Conservation (phyloP, 2,113 vertebrate genomes). For the Athene cunicularia region DNA sequence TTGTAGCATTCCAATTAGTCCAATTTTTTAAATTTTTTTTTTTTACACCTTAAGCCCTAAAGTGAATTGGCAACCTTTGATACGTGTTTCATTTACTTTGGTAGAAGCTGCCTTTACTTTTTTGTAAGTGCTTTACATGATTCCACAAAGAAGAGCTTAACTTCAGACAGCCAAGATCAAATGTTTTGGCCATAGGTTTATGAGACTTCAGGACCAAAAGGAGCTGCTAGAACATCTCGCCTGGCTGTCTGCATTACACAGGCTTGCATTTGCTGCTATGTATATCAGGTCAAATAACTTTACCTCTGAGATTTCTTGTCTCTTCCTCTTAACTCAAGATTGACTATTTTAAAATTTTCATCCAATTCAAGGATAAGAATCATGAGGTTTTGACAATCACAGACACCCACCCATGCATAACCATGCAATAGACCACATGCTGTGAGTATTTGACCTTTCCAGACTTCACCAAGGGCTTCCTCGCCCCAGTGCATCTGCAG, state of each 20-base stretch:
- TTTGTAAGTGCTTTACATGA: background rate
- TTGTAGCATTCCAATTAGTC: background rate
- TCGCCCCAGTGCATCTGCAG: accelerated
- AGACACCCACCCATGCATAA: background rate
- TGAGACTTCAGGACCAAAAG: background rate
- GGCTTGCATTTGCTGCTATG: background rate
- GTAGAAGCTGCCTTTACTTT: background rate
- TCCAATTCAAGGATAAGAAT: background rate
- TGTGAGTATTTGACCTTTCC: background rate
- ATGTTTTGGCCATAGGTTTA: background rate
- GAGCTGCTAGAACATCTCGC: background rate
- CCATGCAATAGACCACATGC: background rate
- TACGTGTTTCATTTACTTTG: background rate
- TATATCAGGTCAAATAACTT: background rate
- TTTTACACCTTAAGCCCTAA: background rate
- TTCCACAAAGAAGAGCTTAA: background rate
- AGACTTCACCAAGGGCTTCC: background rate
- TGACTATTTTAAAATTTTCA: background rate
- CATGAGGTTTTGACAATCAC: background rate
- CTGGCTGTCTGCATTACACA: background rate
- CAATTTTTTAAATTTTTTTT: no score
- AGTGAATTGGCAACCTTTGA: background rate
- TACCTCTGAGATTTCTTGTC: background rate
- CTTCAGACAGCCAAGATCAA: background rate
- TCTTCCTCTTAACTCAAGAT: background rate